These are phyloP conservation scores for Microtus richardsoni DNA, from an alignment of 2,113 vertebrate species.

Conservation along the genomic window DNA sequence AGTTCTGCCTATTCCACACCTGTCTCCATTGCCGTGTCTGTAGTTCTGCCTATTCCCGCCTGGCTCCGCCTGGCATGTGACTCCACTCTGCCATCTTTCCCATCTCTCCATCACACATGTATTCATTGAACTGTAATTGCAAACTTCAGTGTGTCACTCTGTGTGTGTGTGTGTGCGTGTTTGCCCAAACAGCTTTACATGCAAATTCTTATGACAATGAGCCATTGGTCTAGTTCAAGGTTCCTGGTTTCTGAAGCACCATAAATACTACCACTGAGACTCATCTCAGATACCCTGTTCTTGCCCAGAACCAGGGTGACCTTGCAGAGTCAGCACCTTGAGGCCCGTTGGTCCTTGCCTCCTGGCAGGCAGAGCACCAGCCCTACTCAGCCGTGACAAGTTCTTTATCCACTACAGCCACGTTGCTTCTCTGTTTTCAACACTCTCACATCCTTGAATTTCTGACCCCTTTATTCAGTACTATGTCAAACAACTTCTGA, in stretches of 20 bases:
- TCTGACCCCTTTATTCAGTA: neutral
- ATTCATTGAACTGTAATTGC: neutral
- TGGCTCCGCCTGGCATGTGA: neutral
- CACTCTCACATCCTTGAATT: neutral
- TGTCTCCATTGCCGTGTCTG: neutral
- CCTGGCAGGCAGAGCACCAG: neutral
- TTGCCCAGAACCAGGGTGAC: neutral
- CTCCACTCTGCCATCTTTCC: neutral
- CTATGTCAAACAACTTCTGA: neutral
- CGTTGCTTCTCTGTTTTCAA: neutral
- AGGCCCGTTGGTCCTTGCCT: neutral
- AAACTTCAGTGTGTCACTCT: neutral
- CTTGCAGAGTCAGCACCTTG: neutral
- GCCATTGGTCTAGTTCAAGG: neutral
- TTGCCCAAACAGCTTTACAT: neutral
- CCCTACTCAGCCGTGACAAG: neutral
- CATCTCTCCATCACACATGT: neutral
- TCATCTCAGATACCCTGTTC: neutral
- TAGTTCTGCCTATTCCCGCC: neutral
- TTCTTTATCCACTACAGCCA: neutral
- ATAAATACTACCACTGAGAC: neutral
- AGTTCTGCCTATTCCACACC: neutral
- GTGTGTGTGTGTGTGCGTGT: neutral
- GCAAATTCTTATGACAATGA: neutral
- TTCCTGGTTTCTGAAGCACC: neutral